These are phyloP conservation scores for Sinocyclocheilus anshuiensis DNA, from an alignment of 2,113 vertebrate species.

Conservation along the genomic window DNA sequence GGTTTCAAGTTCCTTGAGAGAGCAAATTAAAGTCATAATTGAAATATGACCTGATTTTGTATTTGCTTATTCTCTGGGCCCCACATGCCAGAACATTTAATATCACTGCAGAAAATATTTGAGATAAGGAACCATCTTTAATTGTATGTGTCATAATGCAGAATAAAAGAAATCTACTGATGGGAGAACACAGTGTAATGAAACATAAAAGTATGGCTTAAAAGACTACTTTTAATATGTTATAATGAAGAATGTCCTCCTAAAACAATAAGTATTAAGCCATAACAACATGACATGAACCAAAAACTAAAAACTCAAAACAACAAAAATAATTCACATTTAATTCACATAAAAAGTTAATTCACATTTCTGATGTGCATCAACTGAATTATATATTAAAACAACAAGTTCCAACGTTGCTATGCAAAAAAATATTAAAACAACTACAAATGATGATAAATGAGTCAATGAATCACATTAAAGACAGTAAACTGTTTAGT, in stretches of 20 bases:
- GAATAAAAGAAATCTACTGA: neutral
- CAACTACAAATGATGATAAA: no score
- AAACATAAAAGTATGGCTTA: neutral
- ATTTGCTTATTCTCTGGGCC: neutral
- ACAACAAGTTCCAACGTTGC: no score
- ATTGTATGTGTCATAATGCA: neutral
- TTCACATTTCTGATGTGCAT: no score
- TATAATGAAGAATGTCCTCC: neutral
- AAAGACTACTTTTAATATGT: neutral
- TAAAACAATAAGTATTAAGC: neutral
- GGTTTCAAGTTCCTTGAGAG: constrained; percentile 5
- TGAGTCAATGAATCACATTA: no score
- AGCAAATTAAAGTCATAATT: constrained; percentile 3
- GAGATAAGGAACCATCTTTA: neutral
- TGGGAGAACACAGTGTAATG: neutral
- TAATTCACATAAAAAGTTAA: no score
- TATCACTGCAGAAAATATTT: neutral
- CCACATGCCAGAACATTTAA: constrained; percentile 1
- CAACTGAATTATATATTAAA: no score
- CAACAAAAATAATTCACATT: no score
- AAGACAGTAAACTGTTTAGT: no score
- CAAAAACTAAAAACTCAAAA: no score
- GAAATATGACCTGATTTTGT: neutral
- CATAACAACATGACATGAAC: no score
- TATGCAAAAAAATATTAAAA: no score